Conservation (phyloP, 2,797 vertebrate genomes). For the Mormyrops boulengeri region DNA sequence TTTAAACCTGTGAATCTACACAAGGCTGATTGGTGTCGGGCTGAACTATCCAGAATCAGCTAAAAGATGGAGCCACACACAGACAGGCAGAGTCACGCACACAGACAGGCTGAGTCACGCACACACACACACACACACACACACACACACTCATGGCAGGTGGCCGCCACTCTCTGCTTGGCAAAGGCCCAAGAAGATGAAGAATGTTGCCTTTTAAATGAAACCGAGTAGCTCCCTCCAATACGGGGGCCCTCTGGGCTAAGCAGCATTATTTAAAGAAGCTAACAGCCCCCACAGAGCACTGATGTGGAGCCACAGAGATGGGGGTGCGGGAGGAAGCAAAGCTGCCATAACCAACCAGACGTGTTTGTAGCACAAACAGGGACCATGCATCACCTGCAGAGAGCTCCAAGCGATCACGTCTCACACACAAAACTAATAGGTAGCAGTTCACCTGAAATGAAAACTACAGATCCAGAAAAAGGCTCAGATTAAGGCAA, state of each 20-base stretch:
- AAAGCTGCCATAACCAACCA: neutral
- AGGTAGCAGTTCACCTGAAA: neutral
- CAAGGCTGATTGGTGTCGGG: neutral
- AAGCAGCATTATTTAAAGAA: neutral
- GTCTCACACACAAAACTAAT: neutral
- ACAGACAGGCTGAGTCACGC: neutral
- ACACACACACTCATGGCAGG: neutral
- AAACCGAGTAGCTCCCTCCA: neutral
- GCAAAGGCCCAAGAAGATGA: neutral
- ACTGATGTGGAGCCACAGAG: neutral
- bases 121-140: neutral
- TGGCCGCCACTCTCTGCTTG: neutral
- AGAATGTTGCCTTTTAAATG: conserved; percentile 13
- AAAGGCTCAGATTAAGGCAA: neutral
- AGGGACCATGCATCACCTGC: neutral
- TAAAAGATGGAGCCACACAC: neutral
- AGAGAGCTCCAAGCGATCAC: neutral
- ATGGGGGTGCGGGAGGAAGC: neutral
- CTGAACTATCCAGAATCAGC: too few species aligned
- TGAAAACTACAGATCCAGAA: neutral
- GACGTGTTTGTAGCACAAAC: neutral
- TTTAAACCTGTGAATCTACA: neutral
- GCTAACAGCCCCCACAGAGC: conserved; percentile 9
- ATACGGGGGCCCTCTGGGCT: neutral
- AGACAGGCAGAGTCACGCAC: neutral